Percentiles rank a stretch among this genome's conserved stretches.
Conservation (phyloP, 2,797 vertebrate genomes). For the Acanthurus lineatus region DNA sequence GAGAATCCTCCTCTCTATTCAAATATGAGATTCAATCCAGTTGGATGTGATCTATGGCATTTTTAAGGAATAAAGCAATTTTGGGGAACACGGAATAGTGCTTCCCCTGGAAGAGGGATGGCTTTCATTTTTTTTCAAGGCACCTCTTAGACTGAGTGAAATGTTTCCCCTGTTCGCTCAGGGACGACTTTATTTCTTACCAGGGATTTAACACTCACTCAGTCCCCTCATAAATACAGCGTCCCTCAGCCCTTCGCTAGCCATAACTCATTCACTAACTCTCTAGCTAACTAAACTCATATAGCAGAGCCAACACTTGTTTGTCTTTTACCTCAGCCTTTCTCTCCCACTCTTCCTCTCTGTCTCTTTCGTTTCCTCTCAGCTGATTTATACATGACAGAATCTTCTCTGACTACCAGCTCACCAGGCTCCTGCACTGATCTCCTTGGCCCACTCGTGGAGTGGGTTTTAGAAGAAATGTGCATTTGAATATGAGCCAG, state of each 20-base stretch:
- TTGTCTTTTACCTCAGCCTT: constrained; percentile 82
- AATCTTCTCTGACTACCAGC: constrained; percentile 76
- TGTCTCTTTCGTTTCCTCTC: constrained; percentile 67
- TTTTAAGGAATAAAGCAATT: constrained; percentile 81
- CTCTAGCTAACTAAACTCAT: constrained; percentile 88
- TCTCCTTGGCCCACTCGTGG: constrained; percentile 75
- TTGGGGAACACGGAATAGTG: constrained; percentile 85
- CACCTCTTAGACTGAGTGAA: constrained; percentile 98
- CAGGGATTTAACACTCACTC: constrained; percentile 98
- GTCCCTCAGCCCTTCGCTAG: constrained; percentile 89
- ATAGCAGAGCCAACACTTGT: constrained; percentile 87
- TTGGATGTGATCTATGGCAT: constrained; percentile 79
- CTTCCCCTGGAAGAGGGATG: constrained; percentile 95
- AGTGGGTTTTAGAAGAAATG: constrained; percentile 77
- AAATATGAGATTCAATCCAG: constrained; percentile 78
- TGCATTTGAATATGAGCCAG: constrained; percentile 79
- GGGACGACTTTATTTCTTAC: constrained; percentile 99
- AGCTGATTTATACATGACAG: constrained; percentile 75
- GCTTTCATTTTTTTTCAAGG: constrained; percentile 95
- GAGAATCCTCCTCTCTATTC: constrained; percentile 73
- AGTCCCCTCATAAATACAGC: constrained; percentile 99
- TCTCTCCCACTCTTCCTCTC: constrained; percentile 71
- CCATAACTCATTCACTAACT: constrained; percentile 92
- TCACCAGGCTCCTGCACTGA: constrained; percentile 65
- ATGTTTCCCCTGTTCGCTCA: constrained; percentile 97